Evolutionary conservation across 2,888 invertebrate genomes (phyloP).

Genomic region (Parelbella ahira): DNA sequence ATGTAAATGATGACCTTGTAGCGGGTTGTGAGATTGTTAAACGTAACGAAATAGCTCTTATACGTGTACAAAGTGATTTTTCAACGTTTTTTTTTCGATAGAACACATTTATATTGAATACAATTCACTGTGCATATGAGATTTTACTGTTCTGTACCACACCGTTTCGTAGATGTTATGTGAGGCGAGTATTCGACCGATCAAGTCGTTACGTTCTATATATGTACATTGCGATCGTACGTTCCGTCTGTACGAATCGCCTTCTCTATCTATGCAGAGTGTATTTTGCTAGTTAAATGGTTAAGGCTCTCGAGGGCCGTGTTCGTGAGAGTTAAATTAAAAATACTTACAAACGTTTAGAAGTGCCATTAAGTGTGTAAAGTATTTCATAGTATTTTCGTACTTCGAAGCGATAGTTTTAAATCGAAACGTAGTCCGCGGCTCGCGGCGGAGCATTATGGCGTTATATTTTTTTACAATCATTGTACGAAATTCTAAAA

Average conservation of each 20-base stretch:
- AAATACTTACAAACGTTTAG: constrained; percentile 53
- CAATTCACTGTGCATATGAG: constrained; percentile 23
- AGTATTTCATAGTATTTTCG: constrained; percentile 65
- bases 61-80: constrained; percentile 15
- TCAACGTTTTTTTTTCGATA: not conserved
- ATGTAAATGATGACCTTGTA: constrained; percentile 32
- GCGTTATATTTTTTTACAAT: constrained; percentile 34
- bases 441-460: not conserved
- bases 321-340: constrained; percentile 29
- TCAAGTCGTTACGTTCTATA: constrained; percentile 14
- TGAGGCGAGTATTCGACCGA: constrained; percentile 14
- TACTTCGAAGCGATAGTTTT: constrained; percentile 57
- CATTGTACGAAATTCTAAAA: constrained; percentile 26
- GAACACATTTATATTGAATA: constrained; percentile 19
- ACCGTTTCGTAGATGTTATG: constrained; percentile 11
- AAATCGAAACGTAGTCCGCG: too few species aligned
- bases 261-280: constrained; percentile 28
- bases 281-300: constrained; percentile 32
- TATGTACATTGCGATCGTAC: constrained; percentile 3
- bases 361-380: constrained; percentile 68
- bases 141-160: constrained; percentile 17
- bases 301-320: constrained; percentile 5
- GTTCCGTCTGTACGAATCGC: not conserved
- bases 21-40: constrained; percentile 54
- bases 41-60: constrained; percentile 31